A percentile compares a stretch with the other conserved stretches of the same genome.
Conservation (phyloP, 2,797 vertebrate species). For the Iguana delicatissima region DNA sequence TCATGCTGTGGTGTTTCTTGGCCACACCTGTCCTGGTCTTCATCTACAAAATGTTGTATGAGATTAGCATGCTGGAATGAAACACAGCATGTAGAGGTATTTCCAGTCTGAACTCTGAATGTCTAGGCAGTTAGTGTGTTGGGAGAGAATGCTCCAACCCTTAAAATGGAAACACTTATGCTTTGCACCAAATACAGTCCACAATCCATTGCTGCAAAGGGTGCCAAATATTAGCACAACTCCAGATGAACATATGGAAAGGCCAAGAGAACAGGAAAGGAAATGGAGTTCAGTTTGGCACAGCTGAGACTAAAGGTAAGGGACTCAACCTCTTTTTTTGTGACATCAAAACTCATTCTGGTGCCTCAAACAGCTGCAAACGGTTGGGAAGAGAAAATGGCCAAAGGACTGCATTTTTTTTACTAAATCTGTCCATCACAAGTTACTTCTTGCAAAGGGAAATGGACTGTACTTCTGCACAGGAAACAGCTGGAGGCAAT, state of each 20-base stretch:
- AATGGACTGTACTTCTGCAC: conserved; percentile 15
- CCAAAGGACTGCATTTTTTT: background rate
- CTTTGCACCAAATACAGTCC: conserved; percentile 35
- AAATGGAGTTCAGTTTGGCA: conserved; percentile 51
- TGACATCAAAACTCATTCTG: conserved; percentile 23
- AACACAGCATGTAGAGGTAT: background rate
- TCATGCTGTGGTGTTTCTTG: too few relatives aligned
- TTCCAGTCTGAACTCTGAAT: conserved; percentile 23
- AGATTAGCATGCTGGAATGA: conserved; percentile 3
- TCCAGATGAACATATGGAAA: conserved; percentile 9
- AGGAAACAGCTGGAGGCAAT: conserved; percentile 49
- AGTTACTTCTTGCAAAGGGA: conserved; percentile 39
- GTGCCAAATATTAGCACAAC: background rate
- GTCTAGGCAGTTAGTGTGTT: conserved; percentile 36
- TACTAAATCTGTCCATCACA: background rate
- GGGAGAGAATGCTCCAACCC: conserved; percentile 26
- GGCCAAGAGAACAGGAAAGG: conserved; percentile 5
- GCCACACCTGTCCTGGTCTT: too few relatives aligned
- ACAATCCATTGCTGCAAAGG: conserved; percentile 31
- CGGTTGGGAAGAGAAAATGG: fast-evolving
- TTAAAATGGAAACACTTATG: conserved; percentile 56
- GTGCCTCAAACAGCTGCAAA: conserved; percentile 34
- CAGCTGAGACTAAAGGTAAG: conserved; percentile 40
- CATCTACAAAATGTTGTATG: too few relatives aligned
- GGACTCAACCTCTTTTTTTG: conserved; percentile 37